Percentiles rank a stretch among this genome's conserved stretches.
phyloP scores from a whole-genome alignment of 2,888 invertebrate genomes.

The Heteromyza rotundicornis region DNA sequence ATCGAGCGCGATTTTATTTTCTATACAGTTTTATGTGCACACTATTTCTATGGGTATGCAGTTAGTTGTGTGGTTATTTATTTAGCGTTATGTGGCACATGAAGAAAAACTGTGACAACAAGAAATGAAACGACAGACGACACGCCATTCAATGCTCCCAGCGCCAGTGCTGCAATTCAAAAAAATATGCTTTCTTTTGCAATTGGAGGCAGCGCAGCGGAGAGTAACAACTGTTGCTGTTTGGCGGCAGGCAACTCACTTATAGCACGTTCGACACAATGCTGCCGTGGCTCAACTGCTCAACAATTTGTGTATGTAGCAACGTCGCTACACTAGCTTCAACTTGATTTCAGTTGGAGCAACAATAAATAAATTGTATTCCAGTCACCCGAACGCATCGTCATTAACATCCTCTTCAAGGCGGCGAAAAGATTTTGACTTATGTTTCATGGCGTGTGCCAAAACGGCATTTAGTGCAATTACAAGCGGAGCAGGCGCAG shows the following conservation, averaged over 20 bases:
- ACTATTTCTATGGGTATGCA: background rate
- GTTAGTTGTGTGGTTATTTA: too few species aligned
- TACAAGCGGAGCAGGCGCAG: slow-evolving; percentile 9
- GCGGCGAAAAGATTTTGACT: slow-evolving; percentile 12
- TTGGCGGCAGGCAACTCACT: too few species aligned
- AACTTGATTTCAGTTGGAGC: background rate
- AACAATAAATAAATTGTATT: background rate
- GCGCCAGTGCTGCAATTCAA: too few species aligned
- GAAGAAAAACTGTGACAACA: too few species aligned
- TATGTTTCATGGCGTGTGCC: slow-evolving; percentile 20
- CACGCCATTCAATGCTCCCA: too few species aligned
- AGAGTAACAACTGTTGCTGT: too few species aligned
- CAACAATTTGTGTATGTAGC: background rate
- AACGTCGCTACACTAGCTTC: background rate
- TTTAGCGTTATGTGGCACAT: too few species aligned
- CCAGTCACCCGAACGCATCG: background rate
- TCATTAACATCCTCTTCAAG: background rate
- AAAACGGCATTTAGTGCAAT: slow-evolving; percentile 23
- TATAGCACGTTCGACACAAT: too few species aligned
- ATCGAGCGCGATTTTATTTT: background rate
- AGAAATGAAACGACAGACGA: too few species aligned
- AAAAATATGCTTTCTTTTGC: too few species aligned
- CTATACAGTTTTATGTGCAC: background rate
- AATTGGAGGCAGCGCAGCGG: too few species aligned
- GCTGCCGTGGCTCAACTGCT: background rate